Conservation (phyloP, 2,113 vertebrate genomes). For the Tautogolabrus adspersus region DNA sequence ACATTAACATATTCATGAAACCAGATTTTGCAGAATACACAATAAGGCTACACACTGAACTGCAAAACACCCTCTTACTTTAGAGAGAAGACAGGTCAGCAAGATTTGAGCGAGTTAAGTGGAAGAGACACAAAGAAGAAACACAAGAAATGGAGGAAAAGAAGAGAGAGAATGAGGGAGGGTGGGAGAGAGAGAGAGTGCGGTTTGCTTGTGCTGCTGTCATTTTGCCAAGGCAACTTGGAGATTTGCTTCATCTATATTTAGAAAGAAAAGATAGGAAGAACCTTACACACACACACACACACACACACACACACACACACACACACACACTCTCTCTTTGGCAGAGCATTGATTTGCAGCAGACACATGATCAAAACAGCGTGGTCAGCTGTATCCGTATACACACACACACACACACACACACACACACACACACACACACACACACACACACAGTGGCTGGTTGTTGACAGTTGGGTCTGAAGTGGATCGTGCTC, state of each 20-base stretch:
- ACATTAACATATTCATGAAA: constrained; percentile 6
- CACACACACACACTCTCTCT: not conserved
- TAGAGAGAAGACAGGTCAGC: not conserved
- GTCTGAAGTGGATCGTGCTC: constrained; percentile 69
- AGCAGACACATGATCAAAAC: constrained; percentile 50
- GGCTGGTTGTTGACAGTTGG: constrained; percentile 60
- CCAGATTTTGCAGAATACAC: not conserved
- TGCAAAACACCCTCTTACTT: not conserved
- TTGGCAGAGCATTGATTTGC: constrained; percentile 42
- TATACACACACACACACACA: constrained; percentile 2
- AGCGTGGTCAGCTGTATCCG: constrained; percentile 64
- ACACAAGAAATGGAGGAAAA: not conserved
- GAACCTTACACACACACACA: constrained; percentile 1
- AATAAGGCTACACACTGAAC: not conserved
- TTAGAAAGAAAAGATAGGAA: constrained; percentile 53
- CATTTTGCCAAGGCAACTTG: constrained; percentile 37
- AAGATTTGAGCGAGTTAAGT: not conserved
- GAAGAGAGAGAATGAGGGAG: not conserved
- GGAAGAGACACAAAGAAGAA: not conserved
- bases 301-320: constrained; percentile 5
- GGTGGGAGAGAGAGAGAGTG: not conserved
- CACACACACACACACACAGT: constrained; percentile 19
- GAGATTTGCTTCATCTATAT: constrained; percentile 58
- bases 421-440: constrained; percentile 22
- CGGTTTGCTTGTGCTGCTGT: constrained; percentile 28